A percentile compares a stretch with the other conserved stretches of the same genome.
Conservation (phyloP, 2,113 vertebrate genomes). For the Ctenomys sociabilis region DNA sequence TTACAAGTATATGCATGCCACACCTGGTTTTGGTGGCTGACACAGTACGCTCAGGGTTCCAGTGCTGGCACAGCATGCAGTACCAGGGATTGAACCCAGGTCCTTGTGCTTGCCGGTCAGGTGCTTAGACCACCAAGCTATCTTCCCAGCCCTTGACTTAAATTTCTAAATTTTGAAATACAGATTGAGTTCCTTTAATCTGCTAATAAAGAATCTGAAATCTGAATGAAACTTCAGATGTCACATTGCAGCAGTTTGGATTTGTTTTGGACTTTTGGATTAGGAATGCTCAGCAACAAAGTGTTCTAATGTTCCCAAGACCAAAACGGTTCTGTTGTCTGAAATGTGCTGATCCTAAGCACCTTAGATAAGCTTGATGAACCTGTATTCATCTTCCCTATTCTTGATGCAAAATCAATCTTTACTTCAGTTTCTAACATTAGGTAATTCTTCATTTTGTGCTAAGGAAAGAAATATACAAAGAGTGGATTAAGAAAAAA, state of each 20-base stretch:
- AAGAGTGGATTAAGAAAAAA: slow-evolving; percentile 2
- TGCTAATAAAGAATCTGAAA: neutral
- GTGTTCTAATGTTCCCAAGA: neutral
- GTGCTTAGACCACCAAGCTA: too few species aligned
- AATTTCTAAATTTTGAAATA: slow-evolving; percentile 11
- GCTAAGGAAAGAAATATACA: neutral
- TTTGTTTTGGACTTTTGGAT: neutral
- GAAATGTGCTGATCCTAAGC: too few species aligned
- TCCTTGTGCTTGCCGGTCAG: too few species aligned
- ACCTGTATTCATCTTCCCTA: neutral
- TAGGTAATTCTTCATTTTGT: neutral
- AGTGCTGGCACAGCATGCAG: too few species aligned
- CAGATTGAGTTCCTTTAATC: neutral
- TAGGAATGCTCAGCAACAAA: neutral
- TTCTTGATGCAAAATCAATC: neutral
- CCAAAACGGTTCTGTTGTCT: neutral
- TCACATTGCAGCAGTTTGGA: neutral
- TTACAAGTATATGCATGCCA: too few species aligned
- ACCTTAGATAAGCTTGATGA: neutral
- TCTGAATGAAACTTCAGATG: neutral
- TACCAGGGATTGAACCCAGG: too few species aligned
- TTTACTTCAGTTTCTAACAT: slow-evolving; percentile 9
- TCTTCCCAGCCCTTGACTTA: neutral
- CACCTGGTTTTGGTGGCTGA: too few species aligned
- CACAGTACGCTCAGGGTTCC: too few species aligned